Evolutionary conservation across 2,797 vertebrate genomes (phyloP).

Genomic region (Corythornis leucogaster): DNA sequence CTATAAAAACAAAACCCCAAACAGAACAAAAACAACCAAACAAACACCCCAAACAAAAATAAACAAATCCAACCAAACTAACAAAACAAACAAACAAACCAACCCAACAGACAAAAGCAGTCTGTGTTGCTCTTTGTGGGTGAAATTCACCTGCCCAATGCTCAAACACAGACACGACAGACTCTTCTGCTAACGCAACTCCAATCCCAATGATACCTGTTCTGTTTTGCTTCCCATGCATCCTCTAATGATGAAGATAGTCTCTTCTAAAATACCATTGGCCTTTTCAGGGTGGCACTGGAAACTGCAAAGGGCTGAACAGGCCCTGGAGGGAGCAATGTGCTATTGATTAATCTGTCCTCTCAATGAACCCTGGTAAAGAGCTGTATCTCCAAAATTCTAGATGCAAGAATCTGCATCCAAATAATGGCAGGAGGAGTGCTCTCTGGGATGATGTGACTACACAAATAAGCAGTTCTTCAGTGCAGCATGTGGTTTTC

Average conservation of each 20-base stretch:
- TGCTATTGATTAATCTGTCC: slow-evolving; percentile 33
- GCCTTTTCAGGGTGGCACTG: background rate
- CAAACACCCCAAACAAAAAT: no score
- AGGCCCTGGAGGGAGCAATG: background rate
- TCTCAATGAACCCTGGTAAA: background rate
- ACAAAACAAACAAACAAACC: no score
- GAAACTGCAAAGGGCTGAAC: background rate
- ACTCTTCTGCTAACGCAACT: background rate
- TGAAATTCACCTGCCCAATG: slow-evolving; percentile 53
- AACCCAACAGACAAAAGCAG: background rate
- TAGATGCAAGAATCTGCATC: background rate
- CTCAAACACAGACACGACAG: background rate
- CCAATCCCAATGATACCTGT: background rate
- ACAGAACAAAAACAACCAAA: no score
- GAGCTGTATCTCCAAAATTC: slow-evolving; percentile 19
- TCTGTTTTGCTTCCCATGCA: slow-evolving; percentile 29
- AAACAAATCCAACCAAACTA: no score
- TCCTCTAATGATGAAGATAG: background rate
- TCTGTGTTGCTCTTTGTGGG: background rate
- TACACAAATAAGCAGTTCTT: slow-evolving; percentile 56
- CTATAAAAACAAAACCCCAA: background rate
- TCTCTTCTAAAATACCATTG: background rate
- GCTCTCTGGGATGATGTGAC: background rate
- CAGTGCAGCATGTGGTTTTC: slow-evolving; percentile 55
- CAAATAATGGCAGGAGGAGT: slow-evolving; percentile 41